Percentiles rank a stretch among this genome's conserved stretches.
Evolutionary conservation across 2,797 vertebrate species (phyloP).

Genomic region (Xiphorhynchus erythropygius): DNA sequence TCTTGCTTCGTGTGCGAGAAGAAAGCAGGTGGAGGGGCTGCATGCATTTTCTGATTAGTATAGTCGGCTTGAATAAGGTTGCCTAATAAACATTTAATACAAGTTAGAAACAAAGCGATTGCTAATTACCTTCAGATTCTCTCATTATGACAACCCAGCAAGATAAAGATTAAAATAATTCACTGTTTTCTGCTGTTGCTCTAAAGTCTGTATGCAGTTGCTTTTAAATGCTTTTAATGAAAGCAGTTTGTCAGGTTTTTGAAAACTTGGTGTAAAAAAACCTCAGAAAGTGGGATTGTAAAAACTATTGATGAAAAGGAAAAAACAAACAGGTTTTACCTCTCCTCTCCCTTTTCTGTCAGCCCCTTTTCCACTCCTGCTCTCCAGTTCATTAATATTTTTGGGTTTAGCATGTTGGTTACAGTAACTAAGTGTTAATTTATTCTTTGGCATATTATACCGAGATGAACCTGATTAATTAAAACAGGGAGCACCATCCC

Average conservation of each 20-base stretch:
- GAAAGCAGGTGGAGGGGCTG: not conserved
- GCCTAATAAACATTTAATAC: conserved; percentile 6
- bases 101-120: conserved; percentile 32
- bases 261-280: conserved; percentile 16
- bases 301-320: not conserved
- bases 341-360: conserved; percentile 14
- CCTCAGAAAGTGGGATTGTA: not conserved
- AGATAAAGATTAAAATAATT: conserved; percentile 60
- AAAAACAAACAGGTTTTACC: not conserved
- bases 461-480: conserved; percentile 79
- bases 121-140: conserved; percentile 40
- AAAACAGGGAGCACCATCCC: conserved; percentile 74
- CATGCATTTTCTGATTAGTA: not conserved
- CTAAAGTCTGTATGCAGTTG: not conserved
- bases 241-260: conserved; percentile 30
- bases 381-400: conserved; percentile 63
- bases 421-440: conserved; percentile 79
- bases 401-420: conserved; percentile 69
- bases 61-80: not conserved
- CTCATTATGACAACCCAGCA: conserved; percentile 32
- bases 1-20: not conserved
- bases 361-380: conserved; percentile 1
- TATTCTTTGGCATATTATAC: conserved; percentile 74
- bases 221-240: conserved; percentile 53
- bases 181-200: conserved; percentile 16